These are phyloP conservation scores for Nymphalis polychloros DNA, from an alignment of 2,888 invertebrate species.

Conservation along the genomic window DNA sequence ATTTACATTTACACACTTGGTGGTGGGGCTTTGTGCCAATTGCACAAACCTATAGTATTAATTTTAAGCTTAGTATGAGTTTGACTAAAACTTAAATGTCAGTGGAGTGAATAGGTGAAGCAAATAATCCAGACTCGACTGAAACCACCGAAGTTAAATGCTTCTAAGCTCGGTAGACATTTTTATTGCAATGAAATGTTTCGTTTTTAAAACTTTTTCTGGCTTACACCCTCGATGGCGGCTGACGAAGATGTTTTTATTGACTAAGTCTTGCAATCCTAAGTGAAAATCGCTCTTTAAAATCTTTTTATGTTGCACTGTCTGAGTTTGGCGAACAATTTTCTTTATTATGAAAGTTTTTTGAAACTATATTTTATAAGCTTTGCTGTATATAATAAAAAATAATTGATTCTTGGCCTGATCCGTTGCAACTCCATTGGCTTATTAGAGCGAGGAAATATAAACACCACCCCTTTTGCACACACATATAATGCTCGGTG, in stretches of 20 bases:
- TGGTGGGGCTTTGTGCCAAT: no score
- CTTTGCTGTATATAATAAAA: no score
- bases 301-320: slow-evolving; percentile 3
- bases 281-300: slow-evolving; percentile 7
- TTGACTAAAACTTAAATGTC: no score
- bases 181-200: slow-evolving; percentile 16
- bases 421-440: no score
- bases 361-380: no score
- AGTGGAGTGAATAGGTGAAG: slow-evolving; percentile 12
- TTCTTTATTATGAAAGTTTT: background rate
- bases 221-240: slow-evolving; percentile 9
- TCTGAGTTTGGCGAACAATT: background rate
- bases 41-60: no score
- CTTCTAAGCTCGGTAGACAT: slow-evolving; percentile 12
- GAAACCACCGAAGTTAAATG: slow-evolving; percentile 22
- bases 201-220: slow-evolving; percentile 11
- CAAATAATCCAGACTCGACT: slow-evolving; percentile 15
- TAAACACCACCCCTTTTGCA: no score
- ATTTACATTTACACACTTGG: no score
- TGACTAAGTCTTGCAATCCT: slow-evolving; percentile 1
- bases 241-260: slow-evolving; percentile 10
- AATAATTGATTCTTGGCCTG: no score
- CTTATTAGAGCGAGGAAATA: no score
- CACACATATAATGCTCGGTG: no score
- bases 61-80: no score